phyloP scores from a whole-genome alignment of 1,140 invertebrate genomes.

The Drosophila malerkotliana region DNA sequence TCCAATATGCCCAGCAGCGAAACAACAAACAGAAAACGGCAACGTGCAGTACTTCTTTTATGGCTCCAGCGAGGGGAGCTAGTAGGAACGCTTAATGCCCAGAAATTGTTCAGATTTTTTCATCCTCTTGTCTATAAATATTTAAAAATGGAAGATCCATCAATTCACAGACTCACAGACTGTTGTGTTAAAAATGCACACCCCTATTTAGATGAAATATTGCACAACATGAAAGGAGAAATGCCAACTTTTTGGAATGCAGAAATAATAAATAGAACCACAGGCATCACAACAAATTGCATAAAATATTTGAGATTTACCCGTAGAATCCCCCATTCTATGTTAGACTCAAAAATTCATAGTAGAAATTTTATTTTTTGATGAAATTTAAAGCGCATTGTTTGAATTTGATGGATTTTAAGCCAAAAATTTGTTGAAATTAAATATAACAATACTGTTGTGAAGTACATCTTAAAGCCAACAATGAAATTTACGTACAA shows the following conservation, averaged over 20 bases:
- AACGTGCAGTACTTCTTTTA: slow-evolving; percentile 68
- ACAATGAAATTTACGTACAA: too few relatives aligned
- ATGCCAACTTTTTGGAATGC: background rate
- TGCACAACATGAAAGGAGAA: background rate
- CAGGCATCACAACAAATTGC: background rate
- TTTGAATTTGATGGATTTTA: background rate
- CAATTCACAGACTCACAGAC: background rate
- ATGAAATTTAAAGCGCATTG: background rate
- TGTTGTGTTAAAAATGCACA: background rate
- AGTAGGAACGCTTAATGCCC: slow-evolving; percentile 1
- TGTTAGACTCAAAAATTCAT: too few relatives aligned
- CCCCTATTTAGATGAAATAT: background rate
- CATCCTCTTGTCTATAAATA: background rate
- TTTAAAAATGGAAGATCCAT: background rate
- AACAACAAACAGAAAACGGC: slow-evolving; percentile 42
- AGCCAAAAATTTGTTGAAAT: background rate
- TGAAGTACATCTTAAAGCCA: too few relatives aligned
- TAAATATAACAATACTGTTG: background rate
- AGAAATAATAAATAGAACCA: background rate
- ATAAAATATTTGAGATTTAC: too few relatives aligned
- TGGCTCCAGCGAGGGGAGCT: slow-evolving; percentile 54
- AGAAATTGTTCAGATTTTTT: slow-evolving; percentile 6
- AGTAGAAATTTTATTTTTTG: too few relatives aligned
- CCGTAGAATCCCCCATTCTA: background rate
- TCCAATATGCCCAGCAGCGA: slow-evolving; percentile 68